Evolutionary conservation across 2,888 invertebrate genomes (phyloP).

Genomic region (Spialia ferax): DNA sequence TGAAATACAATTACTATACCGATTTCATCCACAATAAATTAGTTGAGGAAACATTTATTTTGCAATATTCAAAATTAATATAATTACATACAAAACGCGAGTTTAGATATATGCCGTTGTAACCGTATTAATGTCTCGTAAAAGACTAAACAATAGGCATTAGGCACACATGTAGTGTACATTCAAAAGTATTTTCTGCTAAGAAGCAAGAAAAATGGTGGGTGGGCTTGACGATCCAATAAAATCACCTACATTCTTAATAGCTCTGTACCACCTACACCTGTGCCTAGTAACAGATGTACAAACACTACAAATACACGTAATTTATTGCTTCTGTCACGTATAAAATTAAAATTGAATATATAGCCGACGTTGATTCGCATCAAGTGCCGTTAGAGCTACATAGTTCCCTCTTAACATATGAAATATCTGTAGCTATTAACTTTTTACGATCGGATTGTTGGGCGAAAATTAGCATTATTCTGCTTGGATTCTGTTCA

Average conservation of each 20-base stretch:
- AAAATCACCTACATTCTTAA: conserved; percentile 33
- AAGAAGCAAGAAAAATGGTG: conserved; percentile 6
- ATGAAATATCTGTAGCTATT: conserved; percentile 48
- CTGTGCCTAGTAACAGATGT: conserved; percentile 7
- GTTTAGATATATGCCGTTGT: too few relatives aligned
- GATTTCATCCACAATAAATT: too few relatives aligned
- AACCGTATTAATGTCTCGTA: neutral
- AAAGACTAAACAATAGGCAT: neutral
- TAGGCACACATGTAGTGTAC: too few relatives aligned
- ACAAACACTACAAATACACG: conserved; percentile 15
- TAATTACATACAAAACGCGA: too few relatives aligned
- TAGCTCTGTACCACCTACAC: conserved; percentile 24
- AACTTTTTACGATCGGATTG: conserved; percentile 46
- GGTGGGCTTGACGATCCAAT: conserved; percentile 10
- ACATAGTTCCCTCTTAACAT: conserved; percentile 51
- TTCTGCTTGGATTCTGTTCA: conserved; percentile 5
- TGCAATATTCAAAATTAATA: too few relatives aligned
- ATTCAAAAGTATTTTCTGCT: too few relatives aligned
- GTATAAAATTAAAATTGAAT: conserved; percentile 35
- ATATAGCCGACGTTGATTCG: conserved; percentile 49
- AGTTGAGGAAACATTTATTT: too few relatives aligned
- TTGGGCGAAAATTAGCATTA: conserved; percentile 8
- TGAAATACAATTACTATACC: too few relatives aligned
- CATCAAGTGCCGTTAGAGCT: conserved; percentile 51
- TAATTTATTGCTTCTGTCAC: conserved; percentile 26